phyloP scores from a whole-genome alignment of 2,888 invertebrate species.

The Leptogaster cylindrica region DNA sequence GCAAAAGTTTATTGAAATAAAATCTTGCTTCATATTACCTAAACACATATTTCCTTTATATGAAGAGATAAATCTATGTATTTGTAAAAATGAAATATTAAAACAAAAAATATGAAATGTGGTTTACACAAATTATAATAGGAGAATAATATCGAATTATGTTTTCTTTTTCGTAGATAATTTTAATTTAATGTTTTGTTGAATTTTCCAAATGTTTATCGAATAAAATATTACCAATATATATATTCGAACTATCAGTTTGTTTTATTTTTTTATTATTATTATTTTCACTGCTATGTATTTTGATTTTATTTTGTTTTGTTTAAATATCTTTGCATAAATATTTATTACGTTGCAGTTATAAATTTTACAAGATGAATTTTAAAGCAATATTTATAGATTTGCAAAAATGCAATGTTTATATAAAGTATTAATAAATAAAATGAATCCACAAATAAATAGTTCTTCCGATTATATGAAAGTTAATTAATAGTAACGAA shows the following conservation, averaged over 20 bases:
- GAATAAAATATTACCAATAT: constrained; percentile 35
- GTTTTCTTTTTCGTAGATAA: constrained; percentile 42
- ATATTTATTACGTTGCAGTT: constrained; percentile 19
- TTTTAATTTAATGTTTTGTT: constrained; percentile 46
- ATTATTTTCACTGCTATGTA: constrained; percentile 7
- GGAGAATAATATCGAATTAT: constrained; percentile 19
- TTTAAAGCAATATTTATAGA: constrained; percentile 23
- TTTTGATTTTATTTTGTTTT: too few relatives aligned
- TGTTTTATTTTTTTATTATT: constrained; percentile 26
- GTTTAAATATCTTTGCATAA: too few relatives aligned
- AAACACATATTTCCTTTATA: constrained; percentile 5
- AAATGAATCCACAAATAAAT: constrained; percentile 31
- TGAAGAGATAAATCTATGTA: constrained; percentile 27
- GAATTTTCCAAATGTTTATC: constrained; percentile 42
- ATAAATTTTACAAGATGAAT: constrained; percentile 1
- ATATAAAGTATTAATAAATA: constrained; percentile 23
- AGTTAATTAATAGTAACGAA: neutral
- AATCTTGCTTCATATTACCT: constrained; percentile 31
- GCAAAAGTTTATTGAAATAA: neutral
- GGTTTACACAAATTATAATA: constrained; percentile 29
- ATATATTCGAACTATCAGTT: constrained; percentile 30
- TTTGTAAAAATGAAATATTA: too few relatives aligned
- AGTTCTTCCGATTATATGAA: constrained; percentile 30
- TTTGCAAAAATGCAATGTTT: constrained; percentile 20
- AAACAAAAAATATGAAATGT: too few relatives aligned